Evolutionary conservation across 2,888 invertebrate species (phyloP), one percentile per base, ranked within the genome.

Genomic region (Laspeyria flexula): DNA sequence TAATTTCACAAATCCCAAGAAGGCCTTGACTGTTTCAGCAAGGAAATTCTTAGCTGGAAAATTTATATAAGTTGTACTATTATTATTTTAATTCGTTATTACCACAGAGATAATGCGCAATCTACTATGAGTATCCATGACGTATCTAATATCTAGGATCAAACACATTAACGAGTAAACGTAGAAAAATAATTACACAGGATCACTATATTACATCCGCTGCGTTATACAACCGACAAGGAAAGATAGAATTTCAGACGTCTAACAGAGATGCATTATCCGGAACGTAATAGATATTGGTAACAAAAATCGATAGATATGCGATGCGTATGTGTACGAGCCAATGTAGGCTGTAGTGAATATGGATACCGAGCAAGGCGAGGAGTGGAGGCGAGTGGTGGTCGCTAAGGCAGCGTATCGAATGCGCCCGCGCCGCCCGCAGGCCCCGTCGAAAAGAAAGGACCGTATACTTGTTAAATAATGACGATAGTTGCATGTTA

Each of bases 401-500:
- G 78, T 74, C 74, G 66, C 82, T 85, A 85, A 85, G 82, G 88
- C 83, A 67, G 78, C 80, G 82, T 83, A 75, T 85, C 81, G 88
- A 90, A 85, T 91, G 91, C 77, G 80, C 76, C 51, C 40, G 70
- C 64, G 64, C 61, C 68, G 45, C 64, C 75, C 66, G 72, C 79
- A 74, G 79, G 76, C 86, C 87, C 83, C 83, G 84, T 64, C 83
- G 83, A 90, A 91, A 91, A 90, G 90, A 91, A 91, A 91, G 91
- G 91, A 91, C 85, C 74, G 88, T 83, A 83, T 83, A 81, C 69
- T 79, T 82, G 85, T 89, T 88, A 86, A 90, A 90, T 90, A 89
- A 90, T 88, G 90, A 88, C 90, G 79, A 88, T 86, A 85, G 90
- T 88, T 86, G 89, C 85, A 84, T 79, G 87, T 77, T 86, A 81